Percentiles rank a stretch among this genome's conserved stretches.
Evolutionary conservation across 2,113 vertebrate species (phyloP).

Genomic region (Dromiciops gliroides): DNA sequence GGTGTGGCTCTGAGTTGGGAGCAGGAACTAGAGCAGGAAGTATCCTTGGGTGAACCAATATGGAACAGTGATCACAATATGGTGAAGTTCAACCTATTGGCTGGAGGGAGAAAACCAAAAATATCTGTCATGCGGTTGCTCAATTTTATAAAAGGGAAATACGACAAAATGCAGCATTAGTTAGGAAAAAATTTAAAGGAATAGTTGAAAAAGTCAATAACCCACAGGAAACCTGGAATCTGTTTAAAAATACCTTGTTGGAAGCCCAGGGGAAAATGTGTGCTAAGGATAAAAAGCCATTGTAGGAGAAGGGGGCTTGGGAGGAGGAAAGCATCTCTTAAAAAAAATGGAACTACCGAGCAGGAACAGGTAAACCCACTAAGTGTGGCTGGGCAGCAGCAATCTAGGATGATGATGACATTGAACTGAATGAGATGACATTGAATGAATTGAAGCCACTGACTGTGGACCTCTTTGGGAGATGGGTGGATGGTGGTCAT

Average conservation of each 20-base stretch:
- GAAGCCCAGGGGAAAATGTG: constrained; percentile 71
- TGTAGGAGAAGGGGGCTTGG: not conserved
- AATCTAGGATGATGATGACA: too few species aligned
- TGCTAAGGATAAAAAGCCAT: constrained; percentile 74
- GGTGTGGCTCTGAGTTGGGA: constrained; percentile 33
- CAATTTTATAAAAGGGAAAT: constrained; percentile 70
- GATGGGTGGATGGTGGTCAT: not conserved
- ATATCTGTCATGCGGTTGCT: constrained; percentile 69
- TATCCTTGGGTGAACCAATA: constrained; percentile 29
- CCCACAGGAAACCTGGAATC: constrained; percentile 80
- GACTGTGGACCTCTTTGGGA: too few species aligned
- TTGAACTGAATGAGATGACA: constrained; percentile 46
- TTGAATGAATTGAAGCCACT: constrained; percentile 36
- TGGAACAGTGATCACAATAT: constrained; percentile 44
- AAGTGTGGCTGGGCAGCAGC: constrained; percentile 71
- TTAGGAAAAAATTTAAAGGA: constrained; percentile 79
- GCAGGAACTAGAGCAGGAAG: constrained; percentile 48
- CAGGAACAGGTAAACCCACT: constrained; percentile 64
- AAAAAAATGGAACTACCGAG: constrained; percentile 68
- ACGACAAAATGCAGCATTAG: constrained; percentile 72
- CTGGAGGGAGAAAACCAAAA: constrained; percentile 54
- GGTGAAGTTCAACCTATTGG: constrained; percentile 52
- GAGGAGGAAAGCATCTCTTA: constrained; percentile 51
- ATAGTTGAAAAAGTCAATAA: constrained; percentile 80
- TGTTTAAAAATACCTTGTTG: constrained; percentile 80